These are phyloP conservation scores for Denticeps clupeoides DNA, from an alignment of 2,797 vertebrate species.

Conservation along the genomic window DNA sequence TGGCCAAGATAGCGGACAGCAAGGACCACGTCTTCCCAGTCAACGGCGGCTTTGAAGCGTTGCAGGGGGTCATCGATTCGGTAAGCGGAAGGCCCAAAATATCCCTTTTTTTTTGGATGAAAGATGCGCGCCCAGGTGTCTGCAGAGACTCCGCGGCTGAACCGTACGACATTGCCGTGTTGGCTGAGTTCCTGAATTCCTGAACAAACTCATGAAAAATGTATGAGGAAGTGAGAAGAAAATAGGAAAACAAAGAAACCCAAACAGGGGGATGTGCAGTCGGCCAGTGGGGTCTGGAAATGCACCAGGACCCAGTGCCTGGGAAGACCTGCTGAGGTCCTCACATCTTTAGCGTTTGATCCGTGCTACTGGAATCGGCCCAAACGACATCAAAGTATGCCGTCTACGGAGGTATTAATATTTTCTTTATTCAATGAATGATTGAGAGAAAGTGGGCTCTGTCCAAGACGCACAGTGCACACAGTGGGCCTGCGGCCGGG, in stretches of 20 bases:
- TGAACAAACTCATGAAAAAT: slow-evolving; percentile 4
- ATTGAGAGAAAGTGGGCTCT: too few species aligned
- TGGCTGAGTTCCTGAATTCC: background rate
- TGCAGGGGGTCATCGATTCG: slow-evolving; percentile 91
- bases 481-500: slow-evolving; percentile 1
- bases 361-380: slow-evolving; percentile 13
- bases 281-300: background rate
- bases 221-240: background rate
- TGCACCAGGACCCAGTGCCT: slow-evolving; percentile 19
- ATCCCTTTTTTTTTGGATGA: too few species aligned
- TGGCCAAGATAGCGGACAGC: slow-evolving; percentile 94
- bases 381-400: slow-evolving; percentile 35
- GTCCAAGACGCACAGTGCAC: too few species aligned
- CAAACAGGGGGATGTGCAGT: slow-evolving; percentile 8
- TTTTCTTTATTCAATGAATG: slow-evolving; percentile 5
- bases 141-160: too few species aligned
- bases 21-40: slow-evolving; percentile 96
- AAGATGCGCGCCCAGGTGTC: too few species aligned
- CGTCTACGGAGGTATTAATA: slow-evolving; percentile 11
- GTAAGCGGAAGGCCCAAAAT: too few species aligned
- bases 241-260: slow-evolving; percentile 3
- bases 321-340: slow-evolving; percentile 27
- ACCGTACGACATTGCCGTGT: background rate
- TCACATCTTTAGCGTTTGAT: slow-evolving; percentile 32
- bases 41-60: slow-evolving; percentile 87